Percentiles rank a stretch among this genome's conserved stretches.
These are phyloP conservation scores for Malacoctenus gilli DNA, from an alignment of 2,797 vertebrate genomes.

Conservation along the genomic window DNA sequence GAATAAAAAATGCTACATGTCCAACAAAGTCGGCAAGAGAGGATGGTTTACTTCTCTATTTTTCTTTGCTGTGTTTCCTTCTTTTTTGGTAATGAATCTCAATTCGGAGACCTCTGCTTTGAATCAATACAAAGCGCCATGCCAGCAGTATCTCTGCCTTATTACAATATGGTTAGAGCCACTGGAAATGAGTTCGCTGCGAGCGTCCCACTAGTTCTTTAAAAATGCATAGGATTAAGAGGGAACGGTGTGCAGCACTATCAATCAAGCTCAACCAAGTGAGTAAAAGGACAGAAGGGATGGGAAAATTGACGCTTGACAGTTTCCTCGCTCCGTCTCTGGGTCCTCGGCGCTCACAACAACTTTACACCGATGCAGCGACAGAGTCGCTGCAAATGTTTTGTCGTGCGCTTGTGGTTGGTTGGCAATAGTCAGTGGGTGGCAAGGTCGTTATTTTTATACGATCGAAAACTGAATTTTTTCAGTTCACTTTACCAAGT, in stretches of 20 bases:
- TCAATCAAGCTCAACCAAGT: conserved; percentile 77
- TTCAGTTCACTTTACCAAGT: conserved; percentile 30
- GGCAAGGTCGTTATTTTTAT: conserved; percentile 42
- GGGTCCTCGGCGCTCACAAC: conserved; percentile 21
- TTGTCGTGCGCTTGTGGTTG: conserved; percentile 6
- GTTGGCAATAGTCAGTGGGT: conserved; percentile 27
- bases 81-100: conserved; percentile 80
- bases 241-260: conserved; percentile 64
- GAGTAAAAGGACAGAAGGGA: conserved; percentile 65
- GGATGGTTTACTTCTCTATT: conserved; percentile 48
- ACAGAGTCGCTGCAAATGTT: conserved; percentile 3
- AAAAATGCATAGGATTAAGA: conserved; percentile 85
- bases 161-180: conserved; percentile 76
- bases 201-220: conserved; percentile 71
- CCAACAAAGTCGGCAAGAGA: conserved; percentile 26
- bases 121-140: conserved; percentile 72
- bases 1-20: conserved; percentile 4
- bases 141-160: conserved; percentile 74
- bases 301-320: conserved; percentile 66
- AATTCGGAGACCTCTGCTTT: conserved; percentile 66
- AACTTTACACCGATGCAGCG: neutral
- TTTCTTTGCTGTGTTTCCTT: conserved; percentile 69
- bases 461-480: conserved; percentile 26
- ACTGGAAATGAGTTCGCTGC: conserved; percentile 78
- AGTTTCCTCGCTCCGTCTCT: conserved; percentile 52